These are phyloP conservation scores for Spea hammondii DNA, from an alignment of 2,797 vertebrate species.

Conservation along the genomic window DNA sequence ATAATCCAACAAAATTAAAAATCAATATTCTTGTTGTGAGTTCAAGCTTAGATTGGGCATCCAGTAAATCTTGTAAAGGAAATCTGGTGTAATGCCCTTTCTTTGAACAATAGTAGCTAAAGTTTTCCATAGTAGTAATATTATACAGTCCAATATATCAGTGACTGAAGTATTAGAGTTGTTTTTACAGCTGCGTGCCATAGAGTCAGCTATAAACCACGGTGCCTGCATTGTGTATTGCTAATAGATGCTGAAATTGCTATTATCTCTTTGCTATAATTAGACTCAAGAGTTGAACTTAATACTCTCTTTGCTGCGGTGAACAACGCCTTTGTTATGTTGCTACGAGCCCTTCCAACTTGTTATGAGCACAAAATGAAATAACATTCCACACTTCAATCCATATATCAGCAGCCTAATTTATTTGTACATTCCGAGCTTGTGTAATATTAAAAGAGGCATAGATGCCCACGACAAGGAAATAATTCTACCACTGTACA, in stretches of 20 bases:
- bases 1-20: conserved; percentile 1
- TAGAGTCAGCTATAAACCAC: not conserved
- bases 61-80: not conserved
- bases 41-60: conserved; percentile 6
- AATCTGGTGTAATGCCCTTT: not conserved
- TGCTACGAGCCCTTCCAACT: conserved; percentile 32
- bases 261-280: conserved; percentile 42
- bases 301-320: conserved; percentile 22
- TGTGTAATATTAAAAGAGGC: not conserved
- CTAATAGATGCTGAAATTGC: conserved; percentile 19
- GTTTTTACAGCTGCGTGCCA: conserved; percentile 33
- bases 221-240: conserved; percentile 11
- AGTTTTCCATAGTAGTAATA: not conserved
- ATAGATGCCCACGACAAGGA: too few relatives aligned
- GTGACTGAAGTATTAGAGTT: not conserved
- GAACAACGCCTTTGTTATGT: conserved; percentile 14
- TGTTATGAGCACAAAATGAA: conserved; percentile 25
- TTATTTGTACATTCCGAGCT: conserved; percentile 17
- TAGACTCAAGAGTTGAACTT: conserved; percentile 14
- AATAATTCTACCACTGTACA: too few relatives aligned
- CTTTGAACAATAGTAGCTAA: not conserved
- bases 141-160: not conserved
- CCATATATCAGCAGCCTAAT: conserved; percentile 9
- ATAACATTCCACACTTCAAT: conserved; percentile 6
- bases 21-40: not conserved